These are phyloP conservation scores for Euzetes globulus DNA, from an alignment of 2,888 invertebrate species.

Conservation along the genomic window DNA sequence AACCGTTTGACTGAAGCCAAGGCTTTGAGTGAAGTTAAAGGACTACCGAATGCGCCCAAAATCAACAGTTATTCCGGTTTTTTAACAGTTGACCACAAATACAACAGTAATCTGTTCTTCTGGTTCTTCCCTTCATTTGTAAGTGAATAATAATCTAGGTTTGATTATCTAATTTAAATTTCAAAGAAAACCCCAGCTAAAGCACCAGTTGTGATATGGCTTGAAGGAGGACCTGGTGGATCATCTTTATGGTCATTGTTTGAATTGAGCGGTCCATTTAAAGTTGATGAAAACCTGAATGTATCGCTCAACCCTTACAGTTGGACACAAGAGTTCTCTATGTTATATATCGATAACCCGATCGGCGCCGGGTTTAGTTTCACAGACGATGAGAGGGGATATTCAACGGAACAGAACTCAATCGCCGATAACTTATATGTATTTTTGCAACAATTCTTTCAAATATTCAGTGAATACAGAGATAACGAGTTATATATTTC, in stretches of 20 bases:
- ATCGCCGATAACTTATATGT: conserved; percentile 70
- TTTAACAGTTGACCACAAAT: conserved; percentile 69
- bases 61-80: conserved; percentile 67
- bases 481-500: conserved; percentile 71
- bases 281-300: conserved; percentile 51
- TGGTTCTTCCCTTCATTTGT: conserved; percentile 68
- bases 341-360: conserved; percentile 86
- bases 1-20: conserved; percentile 46
- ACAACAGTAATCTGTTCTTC: conserved; percentile 75
- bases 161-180: background rate
- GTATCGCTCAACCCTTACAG: conserved; percentile 61
- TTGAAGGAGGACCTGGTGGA: conserved; percentile 43
- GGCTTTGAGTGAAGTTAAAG: conserved; percentile 44
- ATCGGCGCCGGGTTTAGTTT: conserved; percentile 88
- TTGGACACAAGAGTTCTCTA: conserved; percentile 69
- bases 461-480: conserved; percentile 66
- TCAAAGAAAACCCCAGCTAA: conserved; percentile 43
- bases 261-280: conserved; percentile 68
- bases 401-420: conserved; percentile 66
- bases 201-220: conserved; percentile 47
- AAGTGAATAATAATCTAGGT: background rate
- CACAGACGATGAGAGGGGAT: conserved; percentile 64
- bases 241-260: conserved; percentile 40
- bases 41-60: conserved; percentile 45
- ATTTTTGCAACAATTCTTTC: conserved; percentile 70